Conservation (phyloP, 2,113 vertebrate species). For the Phaethornis superciliosus region DNA sequence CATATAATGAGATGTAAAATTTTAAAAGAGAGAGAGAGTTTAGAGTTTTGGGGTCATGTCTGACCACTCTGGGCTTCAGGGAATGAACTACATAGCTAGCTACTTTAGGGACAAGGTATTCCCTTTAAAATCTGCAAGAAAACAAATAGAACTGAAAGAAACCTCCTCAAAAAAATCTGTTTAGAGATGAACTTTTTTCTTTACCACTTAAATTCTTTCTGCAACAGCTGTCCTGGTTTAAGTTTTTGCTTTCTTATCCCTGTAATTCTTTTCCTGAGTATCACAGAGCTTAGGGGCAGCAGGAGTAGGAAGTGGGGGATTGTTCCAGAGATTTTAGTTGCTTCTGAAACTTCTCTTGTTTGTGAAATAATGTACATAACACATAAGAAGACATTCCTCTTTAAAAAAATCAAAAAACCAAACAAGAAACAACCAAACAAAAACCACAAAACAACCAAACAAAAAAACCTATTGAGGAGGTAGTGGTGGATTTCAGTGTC, state of each 20-base stretch:
- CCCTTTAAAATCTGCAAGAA: background rate
- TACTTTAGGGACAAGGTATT: background rate
- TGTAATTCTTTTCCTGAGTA: constrained; percentile 27
- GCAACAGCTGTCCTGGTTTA: constrained; percentile 15
- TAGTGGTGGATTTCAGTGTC: background rate
- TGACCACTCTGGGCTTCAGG: background rate
- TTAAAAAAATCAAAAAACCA: background rate
- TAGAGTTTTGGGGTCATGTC: background rate
- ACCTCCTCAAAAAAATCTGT: background rate
- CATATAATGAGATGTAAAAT: background rate
- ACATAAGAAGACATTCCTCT: background rate
- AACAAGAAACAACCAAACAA: no score
- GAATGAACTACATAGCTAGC: background rate
- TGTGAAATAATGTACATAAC: background rate
- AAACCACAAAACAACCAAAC: no score
- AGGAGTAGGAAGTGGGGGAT: background rate
- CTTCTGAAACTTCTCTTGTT: background rate
- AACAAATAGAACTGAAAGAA: background rate
- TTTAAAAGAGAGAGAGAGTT: background rate
- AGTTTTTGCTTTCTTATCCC: background rate
- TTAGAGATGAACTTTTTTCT: background rate
- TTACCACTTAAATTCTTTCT: background rate
- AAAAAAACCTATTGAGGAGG: background rate
- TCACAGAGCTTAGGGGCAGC: background rate
- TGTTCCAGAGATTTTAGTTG: background rate